Conservation (phyloP, 2,113 vertebrate species). For the Phalacrocorax brasilianus region DNA sequence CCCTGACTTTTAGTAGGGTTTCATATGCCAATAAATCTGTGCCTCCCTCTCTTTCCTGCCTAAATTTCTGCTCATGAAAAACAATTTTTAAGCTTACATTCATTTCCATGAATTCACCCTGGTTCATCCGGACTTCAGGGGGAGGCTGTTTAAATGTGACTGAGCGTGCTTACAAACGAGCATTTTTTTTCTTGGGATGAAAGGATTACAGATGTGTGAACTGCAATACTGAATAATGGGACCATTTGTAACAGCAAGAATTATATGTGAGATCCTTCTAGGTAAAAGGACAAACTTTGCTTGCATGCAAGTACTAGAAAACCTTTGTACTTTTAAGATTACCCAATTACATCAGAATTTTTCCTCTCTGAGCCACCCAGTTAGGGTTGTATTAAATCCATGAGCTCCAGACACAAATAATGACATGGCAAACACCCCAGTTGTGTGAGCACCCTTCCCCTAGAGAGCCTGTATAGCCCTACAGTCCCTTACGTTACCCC, state of each 20-base stretch:
- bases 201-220: not conserved
- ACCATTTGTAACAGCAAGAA: not conserved
- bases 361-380: not conserved
- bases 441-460: rapidly evolving
- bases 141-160: not conserved
- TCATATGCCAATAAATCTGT: not conserved
- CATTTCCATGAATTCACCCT: not conserved
- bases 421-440: not conserved
- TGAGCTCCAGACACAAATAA: not conserved
- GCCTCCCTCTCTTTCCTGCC: not conserved
- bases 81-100: not conserved
- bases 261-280: not conserved
- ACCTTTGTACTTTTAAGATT: not conserved
- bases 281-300: not conserved
- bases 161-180: not conserved
- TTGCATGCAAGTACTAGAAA: not conserved
- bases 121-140: not conserved
- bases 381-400: not conserved
- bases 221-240: conserved; percentile 3
- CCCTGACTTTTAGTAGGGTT: not conserved
- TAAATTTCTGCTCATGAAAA: not conserved
- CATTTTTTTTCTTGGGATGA: not conserved
- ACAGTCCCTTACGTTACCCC: not conserved
- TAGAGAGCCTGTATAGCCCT: not conserved
- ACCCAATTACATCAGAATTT: not conserved